Evolutionary conservation across 2,888 invertebrate genomes (phyloP).

Genomic region (Chloromyia formosa): DNA sequence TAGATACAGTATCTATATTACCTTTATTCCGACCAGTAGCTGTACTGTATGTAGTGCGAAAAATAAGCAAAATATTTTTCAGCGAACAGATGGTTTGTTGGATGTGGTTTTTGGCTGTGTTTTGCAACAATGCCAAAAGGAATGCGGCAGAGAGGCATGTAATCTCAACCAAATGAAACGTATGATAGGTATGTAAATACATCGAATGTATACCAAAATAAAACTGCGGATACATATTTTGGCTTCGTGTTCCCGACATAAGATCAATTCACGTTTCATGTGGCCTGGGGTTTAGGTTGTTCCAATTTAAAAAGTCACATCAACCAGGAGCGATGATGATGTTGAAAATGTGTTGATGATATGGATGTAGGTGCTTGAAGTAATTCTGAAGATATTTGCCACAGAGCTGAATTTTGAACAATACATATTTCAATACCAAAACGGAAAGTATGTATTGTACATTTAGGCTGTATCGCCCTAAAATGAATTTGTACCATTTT

Average conservation of each 20-base stretch:
- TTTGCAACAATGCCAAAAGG: background rate
- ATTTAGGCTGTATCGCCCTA: too few relatives aligned
- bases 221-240: background rate
- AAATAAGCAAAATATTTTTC: background rate
- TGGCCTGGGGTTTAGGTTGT: background rate
- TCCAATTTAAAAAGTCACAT: background rate
- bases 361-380: too few relatives aligned
- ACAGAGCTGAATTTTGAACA: too few relatives aligned
- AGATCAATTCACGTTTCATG: constrained; percentile 13
- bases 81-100: constrained; percentile 12
- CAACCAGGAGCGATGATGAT: background rate
- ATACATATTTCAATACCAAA: too few relatives aligned
- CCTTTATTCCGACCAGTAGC: background rate
- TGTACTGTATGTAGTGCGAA: background rate
- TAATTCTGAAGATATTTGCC: too few relatives aligned
- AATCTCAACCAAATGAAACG: background rate
- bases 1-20: background rate
- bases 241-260: background rate
- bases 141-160: background rate
- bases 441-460: too few relatives aligned
- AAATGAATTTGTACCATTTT: too few relatives aligned
- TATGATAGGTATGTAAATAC: background rate
- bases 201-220: background rate
- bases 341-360: too few relatives aligned
- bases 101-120: background rate